Evolutionary conservation across 2,888 invertebrate species (phyloP), one percentile per base, ranked within the genome.

Genomic region (Gari tellinella): DNA sequence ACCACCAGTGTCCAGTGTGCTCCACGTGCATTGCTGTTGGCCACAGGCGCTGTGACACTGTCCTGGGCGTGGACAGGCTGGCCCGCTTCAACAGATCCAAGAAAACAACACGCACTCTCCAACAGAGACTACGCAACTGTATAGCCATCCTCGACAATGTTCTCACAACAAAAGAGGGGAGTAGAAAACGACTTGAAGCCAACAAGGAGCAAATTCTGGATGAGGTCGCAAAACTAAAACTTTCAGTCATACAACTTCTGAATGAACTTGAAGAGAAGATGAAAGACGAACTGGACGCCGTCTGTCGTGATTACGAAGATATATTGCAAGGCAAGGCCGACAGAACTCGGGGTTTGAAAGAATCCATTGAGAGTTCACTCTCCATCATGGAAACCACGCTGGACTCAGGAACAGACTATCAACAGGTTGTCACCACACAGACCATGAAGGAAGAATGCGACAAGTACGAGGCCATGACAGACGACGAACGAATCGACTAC

Each of bases 261-360:
- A 69, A 75, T 31, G 79, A 79, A 25, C 52, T 75, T 4, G 79
- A 79, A 48, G 75, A 72, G 14, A 72, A 68, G 40, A 73, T 78
- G 70, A 73, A 72, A 37, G 74, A 73, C n/a, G 78, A 78, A 52
- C 43, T 78, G 8, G 78, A 78, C 49, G 41, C 67, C 15, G 69
- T 78, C n/a, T 41, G 56, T 55, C 58, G 74, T 3, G 78, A 78
- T 38, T 78, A 78, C 25, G 78, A 78, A 49, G 78, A 78, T 56
- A 72, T 78, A 1, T 25, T 78, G 3, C 78, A 78, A 41, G 49
- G 63, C 12, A 78, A 78, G 49, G 61, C 70, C n/a, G 78, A 78
- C 56, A 46, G 74, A 0, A 78, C 73, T 31, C 60, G 55, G 14
- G 74, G 78, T 10, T 64, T 78, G 1, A 43, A 67, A 17, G 78